Base-by-base conservation (phyloP, 2,888 invertebrate genomes). In the Quadroppia sp. region DNA sequence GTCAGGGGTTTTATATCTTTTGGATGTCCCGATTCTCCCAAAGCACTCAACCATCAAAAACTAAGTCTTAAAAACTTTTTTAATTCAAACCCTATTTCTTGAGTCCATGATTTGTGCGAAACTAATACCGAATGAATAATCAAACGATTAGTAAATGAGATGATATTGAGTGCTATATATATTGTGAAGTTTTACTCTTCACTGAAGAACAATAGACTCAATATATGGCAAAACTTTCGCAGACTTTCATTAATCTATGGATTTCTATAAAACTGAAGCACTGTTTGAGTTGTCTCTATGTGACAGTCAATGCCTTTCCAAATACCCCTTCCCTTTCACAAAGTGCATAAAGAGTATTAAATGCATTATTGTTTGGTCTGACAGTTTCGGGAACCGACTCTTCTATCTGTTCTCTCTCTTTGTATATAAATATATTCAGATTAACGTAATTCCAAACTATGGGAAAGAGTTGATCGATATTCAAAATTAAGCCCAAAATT, bases 131-230 rank as follows among this genome's bases (percentile, higher is more conserved):
- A 56, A 20, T 64, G 64, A 64, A 36, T 64, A 64, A 64, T 64
- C 36, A 64, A 2, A n/a, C 25, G 64, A 64, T 64, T 64, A 64
- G 20, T 64, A 64, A 64, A 64, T n/a, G 32, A 61, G 61, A 61
- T 61, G 17, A 64, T 64, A 64, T 2, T 64, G 28, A 23, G 28
- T 28, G 56, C 56, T 28, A 56, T 28, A 25, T 56, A 56, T 28
- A 7, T 9, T 56, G 56, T 15, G 9, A 42, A 7, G 28, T 28
- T 56, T 56, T 56, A 56, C 17, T 56, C 56, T 30, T 56, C 23
- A 23, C 28, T 50, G 50, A 17, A 20, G 20, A 50, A 28, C 11
- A 59, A 59, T 59, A 36, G 36, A 50, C 15, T 36, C 13, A 36
- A 9, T 64, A 64, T 4, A 59, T 59, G 7, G 1, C 23, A 56